A percentile compares a stretch with the other conserved stretches of the same genome.
phyloP scores from a whole-genome alignment of 2,797 vertebrate genomes.

The Microtus agrestis region DNA sequence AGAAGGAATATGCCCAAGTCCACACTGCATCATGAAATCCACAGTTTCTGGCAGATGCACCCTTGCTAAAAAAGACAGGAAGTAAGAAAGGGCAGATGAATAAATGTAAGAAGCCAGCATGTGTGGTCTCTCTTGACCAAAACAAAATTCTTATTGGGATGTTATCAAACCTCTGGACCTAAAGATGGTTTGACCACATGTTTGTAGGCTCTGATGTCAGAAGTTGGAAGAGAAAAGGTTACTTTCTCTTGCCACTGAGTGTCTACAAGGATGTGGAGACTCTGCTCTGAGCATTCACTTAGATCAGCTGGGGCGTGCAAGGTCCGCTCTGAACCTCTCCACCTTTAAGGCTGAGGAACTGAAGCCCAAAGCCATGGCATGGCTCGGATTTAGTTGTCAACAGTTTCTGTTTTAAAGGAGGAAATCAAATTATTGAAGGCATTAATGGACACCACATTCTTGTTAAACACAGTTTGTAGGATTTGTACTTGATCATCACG shows the following conservation, averaged over 20 bases:
- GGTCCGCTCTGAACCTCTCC: neutral
- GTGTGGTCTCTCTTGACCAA: neutral
- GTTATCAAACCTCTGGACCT: neutral
- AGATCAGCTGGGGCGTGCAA: neutral
- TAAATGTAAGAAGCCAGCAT: neutral
- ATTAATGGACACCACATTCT: constrained; percentile 30
- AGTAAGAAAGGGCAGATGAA: neutral
- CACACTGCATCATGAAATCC: neutral
- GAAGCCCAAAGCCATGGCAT: neutral
- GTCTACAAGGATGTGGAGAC: neutral
- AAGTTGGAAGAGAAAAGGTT: neutral
- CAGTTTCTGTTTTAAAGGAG: constrained; percentile 57
- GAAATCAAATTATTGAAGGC: constrained; percentile 79
- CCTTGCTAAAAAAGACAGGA: neutral
- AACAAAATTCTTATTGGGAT: neutral
- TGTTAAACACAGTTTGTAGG: constrained; percentile 65
- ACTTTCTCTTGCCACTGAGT: neutral
- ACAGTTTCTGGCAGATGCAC: neutral
- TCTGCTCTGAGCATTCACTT: neutral
- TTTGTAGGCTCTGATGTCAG: neutral
- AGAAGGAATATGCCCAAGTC: neutral
- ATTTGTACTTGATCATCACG: constrained; percentile 27
- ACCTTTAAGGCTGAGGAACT: neutral
- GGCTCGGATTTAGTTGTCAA: constrained; percentile 33
- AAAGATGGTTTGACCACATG: neutral